These are phyloP conservation scores for Agraylea sexmaculata DNA, from an alignment of 1,140 invertebrate species.

Conservation along the genomic window DNA sequence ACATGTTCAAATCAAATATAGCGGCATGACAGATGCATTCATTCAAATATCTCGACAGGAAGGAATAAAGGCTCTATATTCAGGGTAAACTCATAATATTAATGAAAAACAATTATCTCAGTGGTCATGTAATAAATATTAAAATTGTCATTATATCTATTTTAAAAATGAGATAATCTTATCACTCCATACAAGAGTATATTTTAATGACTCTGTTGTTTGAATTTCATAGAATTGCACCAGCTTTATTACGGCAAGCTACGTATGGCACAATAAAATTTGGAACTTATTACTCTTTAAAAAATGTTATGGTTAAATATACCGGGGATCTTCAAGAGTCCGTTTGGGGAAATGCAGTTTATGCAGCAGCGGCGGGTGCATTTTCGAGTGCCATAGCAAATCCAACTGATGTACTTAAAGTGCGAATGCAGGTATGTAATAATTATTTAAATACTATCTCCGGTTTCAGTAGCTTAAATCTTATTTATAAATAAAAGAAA, in stretches of 20 bases:
- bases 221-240: constrained; percentile 63
- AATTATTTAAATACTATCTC: constrained; percentile 1
- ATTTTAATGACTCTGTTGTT: neutral
- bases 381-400: constrained; percentile 91
- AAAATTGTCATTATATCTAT: too few relatives aligned
- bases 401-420: constrained; percentile 97
- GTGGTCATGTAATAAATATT: too few relatives aligned
- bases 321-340: constrained; percentile 53
- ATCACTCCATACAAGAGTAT: neutral
- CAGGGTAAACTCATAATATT: too few relatives aligned
- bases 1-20: constrained; percentile 67
- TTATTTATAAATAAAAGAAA: too few relatives aligned
- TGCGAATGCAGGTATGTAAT: constrained; percentile 73
- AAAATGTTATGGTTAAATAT: constrained; percentile 51
- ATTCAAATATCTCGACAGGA: constrained; percentile 71
- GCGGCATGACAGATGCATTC: constrained; percentile 86
- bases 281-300: constrained; percentile 87
- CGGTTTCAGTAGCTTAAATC: neutral
- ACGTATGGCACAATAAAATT: constrained; percentile 96
- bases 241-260: constrained; percentile 81
- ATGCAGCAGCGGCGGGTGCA: constrained; percentile 73
- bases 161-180: too few relatives aligned
- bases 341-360: constrained; percentile 69
- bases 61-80: constrained; percentile 66
- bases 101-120: too few relatives aligned